Percentiles rank a stretch among this genome's conserved stretches.
These are phyloP conservation scores for Chrysolina haemoptera DNA, from an alignment of 2,888 invertebrate species.

Conservation along the genomic window DNA sequence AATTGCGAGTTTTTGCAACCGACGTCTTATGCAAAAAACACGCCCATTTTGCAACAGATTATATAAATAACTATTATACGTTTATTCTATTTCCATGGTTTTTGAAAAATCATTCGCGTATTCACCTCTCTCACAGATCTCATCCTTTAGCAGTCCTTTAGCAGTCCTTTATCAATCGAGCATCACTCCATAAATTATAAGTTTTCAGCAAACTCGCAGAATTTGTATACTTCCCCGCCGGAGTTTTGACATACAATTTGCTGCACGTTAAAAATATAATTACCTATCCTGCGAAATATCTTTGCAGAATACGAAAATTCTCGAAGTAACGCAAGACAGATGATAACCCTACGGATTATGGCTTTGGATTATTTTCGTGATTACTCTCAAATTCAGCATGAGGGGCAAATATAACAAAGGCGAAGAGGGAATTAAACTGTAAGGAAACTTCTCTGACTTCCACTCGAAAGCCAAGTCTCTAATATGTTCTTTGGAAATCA, in stretches of 20 bases:
- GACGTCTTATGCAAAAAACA: too few species aligned
- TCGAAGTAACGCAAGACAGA: slow-evolving; percentile 38
- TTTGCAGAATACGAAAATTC: slow-evolving; percentile 27
- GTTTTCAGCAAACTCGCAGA: background rate
- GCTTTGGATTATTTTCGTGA: slow-evolving; percentile 40
- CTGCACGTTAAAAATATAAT: slow-evolving; percentile 26
- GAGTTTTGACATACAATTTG: slow-evolving; percentile 28
- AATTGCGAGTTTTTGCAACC: too few species aligned
- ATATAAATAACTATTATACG: too few species aligned
- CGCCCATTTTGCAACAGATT: too few species aligned
- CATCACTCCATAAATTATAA: background rate
- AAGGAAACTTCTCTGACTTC: slow-evolving; percentile 35
- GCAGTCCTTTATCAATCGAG: background rate
- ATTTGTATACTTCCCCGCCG: background rate
- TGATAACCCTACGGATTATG: slow-evolving; percentile 37
- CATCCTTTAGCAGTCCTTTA: too few species aligned
- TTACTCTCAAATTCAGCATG: slow-evolving; percentile 38
- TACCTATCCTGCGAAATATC: slow-evolving; percentile 23
- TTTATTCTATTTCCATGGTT: too few species aligned
- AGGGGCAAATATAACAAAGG: slow-evolving; percentile 40
- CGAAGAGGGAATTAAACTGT: slow-evolving; percentile 37
- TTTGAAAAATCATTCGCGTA: too few species aligned
- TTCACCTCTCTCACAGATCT: too few species aligned
- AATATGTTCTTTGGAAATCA: slow-evolving; percentile 46
- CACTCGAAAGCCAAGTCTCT: slow-evolving; percentile 35